phyloP scores from a whole-genome alignment of 2,797 vertebrate species.

The Lagodon rhomboides region DNA sequence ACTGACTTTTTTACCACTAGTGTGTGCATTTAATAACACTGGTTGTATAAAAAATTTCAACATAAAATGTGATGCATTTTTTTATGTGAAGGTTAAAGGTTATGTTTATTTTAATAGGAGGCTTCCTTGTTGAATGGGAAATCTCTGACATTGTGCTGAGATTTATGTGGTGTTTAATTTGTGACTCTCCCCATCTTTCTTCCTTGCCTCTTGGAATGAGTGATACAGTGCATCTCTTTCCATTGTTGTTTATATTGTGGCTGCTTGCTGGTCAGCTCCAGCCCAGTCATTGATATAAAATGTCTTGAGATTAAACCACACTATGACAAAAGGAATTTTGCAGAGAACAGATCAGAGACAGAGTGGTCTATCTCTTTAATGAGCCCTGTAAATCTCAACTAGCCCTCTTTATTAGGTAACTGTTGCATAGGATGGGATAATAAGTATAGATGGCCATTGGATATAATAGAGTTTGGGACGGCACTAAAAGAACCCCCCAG shows the following conservation, averaged over 20 bases:
- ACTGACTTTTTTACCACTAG: neutral
- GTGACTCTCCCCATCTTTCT: constrained; percentile 24
- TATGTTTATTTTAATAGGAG: constrained; percentile 69
- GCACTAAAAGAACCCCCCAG: constrained; percentile 55
- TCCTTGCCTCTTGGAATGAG: constrained; percentile 41
- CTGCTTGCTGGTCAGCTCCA: constrained; percentile 30
- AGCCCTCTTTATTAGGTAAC: constrained; percentile 80
- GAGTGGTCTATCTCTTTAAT: constrained; percentile 77
- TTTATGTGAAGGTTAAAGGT: constrained; percentile 60
- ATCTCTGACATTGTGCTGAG: constrained; percentile 52
- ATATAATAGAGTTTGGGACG: constrained; percentile 80
- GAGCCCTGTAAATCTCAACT: constrained; percentile 82
- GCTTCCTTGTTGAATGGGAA: constrained; percentile 64
- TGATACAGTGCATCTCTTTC: constrained; percentile 25
- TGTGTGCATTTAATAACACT: constrained; percentile 1
- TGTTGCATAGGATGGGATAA: constrained; percentile 80
- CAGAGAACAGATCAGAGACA: constrained; percentile 43
- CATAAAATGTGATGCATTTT: neutral
- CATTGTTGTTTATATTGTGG: constrained; percentile 15
- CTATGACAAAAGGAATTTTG: constrained; percentile 43
- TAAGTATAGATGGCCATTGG: constrained; percentile 80
- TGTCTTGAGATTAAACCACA: constrained; percentile 47
- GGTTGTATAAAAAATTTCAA: neutral
- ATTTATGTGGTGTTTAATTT: constrained; percentile 62
- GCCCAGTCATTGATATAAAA: constrained; percentile 45